Conservation (phyloP, 2,888 invertebrate species). For the Drosophila cracens region DNA sequence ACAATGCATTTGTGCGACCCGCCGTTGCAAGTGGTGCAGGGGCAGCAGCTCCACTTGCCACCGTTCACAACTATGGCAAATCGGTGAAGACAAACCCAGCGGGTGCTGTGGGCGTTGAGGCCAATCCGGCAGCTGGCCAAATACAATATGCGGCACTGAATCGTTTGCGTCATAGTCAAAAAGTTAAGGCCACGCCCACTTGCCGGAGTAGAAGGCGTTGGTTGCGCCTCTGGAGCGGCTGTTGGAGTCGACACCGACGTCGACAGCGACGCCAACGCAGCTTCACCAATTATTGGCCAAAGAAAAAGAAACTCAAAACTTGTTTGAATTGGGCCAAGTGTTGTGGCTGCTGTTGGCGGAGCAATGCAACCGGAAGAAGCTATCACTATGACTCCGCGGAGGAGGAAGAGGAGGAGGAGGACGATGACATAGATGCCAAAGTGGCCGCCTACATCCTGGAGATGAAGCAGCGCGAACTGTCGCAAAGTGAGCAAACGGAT, state of each 20-base stretch:
- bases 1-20: slow-evolving; percentile 58
- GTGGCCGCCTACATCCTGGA: slow-evolving; percentile 82
- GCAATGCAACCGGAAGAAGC: slow-evolving; percentile 50
- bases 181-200: slow-evolving; percentile 22
- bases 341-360: slow-evolving; percentile 35
- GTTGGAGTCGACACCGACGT: slow-evolving; percentile 23
- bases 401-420: slow-evolving; percentile 75
- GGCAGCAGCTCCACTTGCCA: slow-evolving; percentile 45
- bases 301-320: slow-evolving; percentile 27
- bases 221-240: slow-evolving; percentile 35
- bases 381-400: slow-evolving; percentile 66
- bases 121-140: slow-evolving; percentile 53
- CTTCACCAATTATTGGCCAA: slow-evolving; percentile 55
- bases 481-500: slow-evolving; percentile 61
- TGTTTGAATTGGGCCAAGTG: slow-evolving; percentile 41
- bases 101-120: slow-evolving; percentile 15
- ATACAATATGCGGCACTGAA: slow-evolving; percentile 82
- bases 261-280: slow-evolving; percentile 40
- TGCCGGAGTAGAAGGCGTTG: slow-evolving; percentile 30
- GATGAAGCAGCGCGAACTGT: slow-evolving; percentile 71
- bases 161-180: slow-evolving; percentile 66
- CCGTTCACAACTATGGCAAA: slow-evolving; percentile 75
- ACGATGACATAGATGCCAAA: slow-evolving; percentile 83
- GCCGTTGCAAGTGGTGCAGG: slow-evolving; percentile 5
- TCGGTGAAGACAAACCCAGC: slow-evolving; percentile 38